These are phyloP conservation scores for Probosciger aterrimus DNA, from an alignment of 2,113 vertebrate genomes.

Conservation along the genomic window DNA sequence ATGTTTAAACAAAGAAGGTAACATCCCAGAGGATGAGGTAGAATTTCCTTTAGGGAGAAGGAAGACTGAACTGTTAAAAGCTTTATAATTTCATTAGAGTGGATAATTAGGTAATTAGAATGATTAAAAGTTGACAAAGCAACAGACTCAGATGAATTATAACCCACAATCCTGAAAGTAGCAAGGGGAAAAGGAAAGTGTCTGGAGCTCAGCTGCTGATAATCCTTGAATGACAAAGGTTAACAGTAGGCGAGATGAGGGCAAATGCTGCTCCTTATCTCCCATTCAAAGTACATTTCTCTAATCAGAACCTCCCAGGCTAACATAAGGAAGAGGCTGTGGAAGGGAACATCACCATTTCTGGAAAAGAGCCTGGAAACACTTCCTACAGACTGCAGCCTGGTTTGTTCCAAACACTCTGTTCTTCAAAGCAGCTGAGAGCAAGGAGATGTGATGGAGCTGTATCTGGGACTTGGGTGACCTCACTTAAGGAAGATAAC, in stretches of 20 bases:
- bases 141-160: conserved; percentile 26
- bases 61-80: conserved; percentile 1
- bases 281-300: background rate
- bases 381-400: conserved; percentile 41
- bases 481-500: background rate
- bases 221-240: conserved; percentile 24
- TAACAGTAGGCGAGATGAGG: background rate
- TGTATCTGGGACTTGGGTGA: background rate
- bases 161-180: conserved; percentile 1
- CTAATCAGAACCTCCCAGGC: conserved; percentile 26
- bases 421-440: conserved; percentile 35
- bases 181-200: background rate
- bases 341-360: conserved; percentile 26
- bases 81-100: conserved; percentile 54
- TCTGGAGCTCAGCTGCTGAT: background rate
- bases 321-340: conserved; percentile 35
- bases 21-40: background rate
- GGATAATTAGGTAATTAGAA: conserved; percentile 57
- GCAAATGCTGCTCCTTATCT: conserved; percentile 13
- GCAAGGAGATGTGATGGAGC: background rate
- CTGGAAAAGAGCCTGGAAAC: conserved; percentile 54
- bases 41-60: conserved; percentile 22
- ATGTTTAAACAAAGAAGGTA: conserved; percentile 17
- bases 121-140: conserved; percentile 59
- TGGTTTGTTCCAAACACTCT: conserved; percentile 41